These are phyloP conservation scores for Scaptomyza graminum DNA, from an alignment of 1,140 invertebrate genomes.

Conservation along the genomic window DNA sequence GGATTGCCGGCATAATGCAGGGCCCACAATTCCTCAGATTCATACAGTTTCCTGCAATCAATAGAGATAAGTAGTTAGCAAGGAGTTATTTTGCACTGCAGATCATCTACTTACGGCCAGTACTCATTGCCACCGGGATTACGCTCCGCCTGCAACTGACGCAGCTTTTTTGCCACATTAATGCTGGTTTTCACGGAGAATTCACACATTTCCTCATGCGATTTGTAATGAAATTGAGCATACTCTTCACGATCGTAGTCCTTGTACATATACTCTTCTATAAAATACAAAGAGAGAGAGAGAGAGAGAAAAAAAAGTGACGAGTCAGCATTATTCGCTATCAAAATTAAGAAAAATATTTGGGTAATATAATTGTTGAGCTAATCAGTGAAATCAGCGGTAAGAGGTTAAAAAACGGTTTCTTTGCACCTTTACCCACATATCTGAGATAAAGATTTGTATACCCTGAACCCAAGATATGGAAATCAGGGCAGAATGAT, in stretches of 20 bases:
- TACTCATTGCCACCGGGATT: conserved; percentile 88
- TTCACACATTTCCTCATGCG: conserved; percentile 71
- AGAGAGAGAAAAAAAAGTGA: neutral
- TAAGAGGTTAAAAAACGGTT: neutral
- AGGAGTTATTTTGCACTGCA: neutral
- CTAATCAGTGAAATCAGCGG: neutral
- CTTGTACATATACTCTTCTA: conserved; percentile 55
- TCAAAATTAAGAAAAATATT: neutral
- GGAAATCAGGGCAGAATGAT: too few relatives aligned
- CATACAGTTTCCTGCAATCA: conserved; percentile 42
- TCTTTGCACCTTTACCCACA: neutral
- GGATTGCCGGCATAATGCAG: conserved; percentile 91
- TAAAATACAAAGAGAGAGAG: neutral
- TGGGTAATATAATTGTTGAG: neutral
- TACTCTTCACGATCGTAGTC: conserved; percentile 36
- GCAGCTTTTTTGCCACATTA: conserved; percentile 91
- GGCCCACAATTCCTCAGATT: conserved; percentile 46
- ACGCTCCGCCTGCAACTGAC: conserved; percentile 87
- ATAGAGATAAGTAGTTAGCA: neutral
- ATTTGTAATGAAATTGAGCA: conserved; percentile 47
- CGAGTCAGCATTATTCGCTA: conserved; percentile 42
- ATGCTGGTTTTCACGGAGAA: conserved; percentile 84
- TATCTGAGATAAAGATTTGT: too few relatives aligned
- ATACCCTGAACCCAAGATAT: too few relatives aligned
- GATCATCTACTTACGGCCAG: conserved; percentile 84